Evolutionary conservation across 2,888 invertebrate genomes (phyloP).

Genomic region (Protodeltote pygarga): DNA sequence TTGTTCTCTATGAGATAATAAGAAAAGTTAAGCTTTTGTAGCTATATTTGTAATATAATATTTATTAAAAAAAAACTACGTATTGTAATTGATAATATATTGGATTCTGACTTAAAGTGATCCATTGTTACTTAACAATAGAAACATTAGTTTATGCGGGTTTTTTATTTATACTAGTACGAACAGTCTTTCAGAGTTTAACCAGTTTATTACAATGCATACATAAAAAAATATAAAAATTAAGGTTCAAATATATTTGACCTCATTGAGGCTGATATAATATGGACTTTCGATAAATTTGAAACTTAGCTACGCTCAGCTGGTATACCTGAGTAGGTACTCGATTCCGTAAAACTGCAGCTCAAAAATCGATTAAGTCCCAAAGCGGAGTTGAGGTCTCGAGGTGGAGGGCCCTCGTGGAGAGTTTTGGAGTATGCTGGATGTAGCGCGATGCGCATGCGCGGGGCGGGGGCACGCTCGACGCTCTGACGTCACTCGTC

Average conservation of each 20-base stretch:
- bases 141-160: no score
- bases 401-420: constrained; percentile 81
- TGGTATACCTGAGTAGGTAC: constrained; percentile 69
- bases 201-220: no score
- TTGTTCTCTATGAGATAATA: constrained; percentile 28
- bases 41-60: no score
- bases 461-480: constrained; percentile 74
- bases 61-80: no score
- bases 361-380: constrained; percentile 85
- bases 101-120: no score
- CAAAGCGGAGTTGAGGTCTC: constrained; percentile 84
- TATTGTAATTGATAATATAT: no score
- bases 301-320: constrained; percentile 24
- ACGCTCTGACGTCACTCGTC: constrained; percentile 81
- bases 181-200: not conserved
- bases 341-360: constrained; percentile 78
- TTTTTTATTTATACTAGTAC: no score
- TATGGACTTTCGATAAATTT: constrained; percentile 39
- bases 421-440: constrained; percentile 77
- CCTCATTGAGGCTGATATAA: constrained; percentile 23
- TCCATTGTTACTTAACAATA: no score
- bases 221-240: no score
- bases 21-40: constrained; percentile 32
- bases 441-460: constrained; percentile 70
- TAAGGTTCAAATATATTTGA: constrained; percentile 16